phyloP scores from a whole-genome alignment of 2,113 vertebrate genomes.

The Euleptes europaea region DNA sequence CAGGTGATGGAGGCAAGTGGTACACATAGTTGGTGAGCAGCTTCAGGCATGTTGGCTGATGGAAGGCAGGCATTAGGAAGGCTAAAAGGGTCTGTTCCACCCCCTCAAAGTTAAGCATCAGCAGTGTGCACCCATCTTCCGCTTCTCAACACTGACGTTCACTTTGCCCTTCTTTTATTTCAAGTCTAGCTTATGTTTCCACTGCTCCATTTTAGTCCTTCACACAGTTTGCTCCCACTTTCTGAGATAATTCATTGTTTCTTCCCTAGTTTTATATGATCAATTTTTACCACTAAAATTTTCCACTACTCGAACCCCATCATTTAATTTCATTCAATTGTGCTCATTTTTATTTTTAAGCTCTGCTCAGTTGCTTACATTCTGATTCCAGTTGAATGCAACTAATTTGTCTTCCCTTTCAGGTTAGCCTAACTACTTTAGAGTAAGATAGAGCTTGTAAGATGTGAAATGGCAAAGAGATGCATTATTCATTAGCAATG shows the following conservation, averaged over 20 bases:
- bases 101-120: too few relatives aligned
- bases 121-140: background rate
- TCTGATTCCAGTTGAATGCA: conserved; percentile 33
- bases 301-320: conserved; percentile 1
- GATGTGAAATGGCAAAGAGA: conserved; percentile 43
- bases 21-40: too few relatives aligned
- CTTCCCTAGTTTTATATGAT: background rate
- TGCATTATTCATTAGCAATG: conserved; percentile 48
- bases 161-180: background rate
- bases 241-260: background rate
- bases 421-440: conserved; percentile 31
- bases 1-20: too few relatives aligned
- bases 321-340: conserved; percentile 45
- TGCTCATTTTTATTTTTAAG: conserved; percentile 28
- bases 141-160: background rate
- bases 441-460: conserved; percentile 44
- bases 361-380: conserved; percentile 35
- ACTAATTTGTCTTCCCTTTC: conserved; percentile 46
- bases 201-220: conserved; percentile 1
- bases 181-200: conserved; percentile 1
- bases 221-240: background rate
- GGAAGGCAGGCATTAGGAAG: too few relatives aligned
- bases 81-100: too few relatives aligned
- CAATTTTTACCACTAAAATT: conserved; percentile 17
- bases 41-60: too few relatives aligned